Evolutionary conservation across 2,888 invertebrate genomes (phyloP).

Genomic region (Crepidodera aurea): DNA sequence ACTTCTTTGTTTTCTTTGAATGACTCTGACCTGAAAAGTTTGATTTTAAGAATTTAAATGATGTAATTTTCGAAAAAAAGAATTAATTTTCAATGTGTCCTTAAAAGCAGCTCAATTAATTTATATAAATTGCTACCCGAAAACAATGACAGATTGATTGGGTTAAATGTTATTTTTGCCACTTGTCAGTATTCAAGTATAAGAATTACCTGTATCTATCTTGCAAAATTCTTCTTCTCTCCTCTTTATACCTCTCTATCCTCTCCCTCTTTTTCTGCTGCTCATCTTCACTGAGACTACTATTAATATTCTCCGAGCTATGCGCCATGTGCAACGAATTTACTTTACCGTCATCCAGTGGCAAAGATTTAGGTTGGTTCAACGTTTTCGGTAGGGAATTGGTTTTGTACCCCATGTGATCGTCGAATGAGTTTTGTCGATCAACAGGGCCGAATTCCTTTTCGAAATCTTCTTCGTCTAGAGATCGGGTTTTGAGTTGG

Average conservation of each 20-base stretch:
- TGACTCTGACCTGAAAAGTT: slow-evolving; percentile 74
- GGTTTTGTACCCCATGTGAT: slow-evolving; percentile 48
- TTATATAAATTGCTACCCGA: too few species aligned
- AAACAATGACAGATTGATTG: too few species aligned
- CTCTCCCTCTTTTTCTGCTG: slow-evolving; percentile 74
- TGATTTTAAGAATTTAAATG: too few species aligned
- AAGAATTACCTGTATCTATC: slow-evolving; percentile 75
- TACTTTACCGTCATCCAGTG: slow-evolving; percentile 58
- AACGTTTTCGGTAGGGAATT: slow-evolving; percentile 67
- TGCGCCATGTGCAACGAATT: slow-evolving; percentile 55
- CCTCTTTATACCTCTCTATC: slow-evolving; percentile 91
- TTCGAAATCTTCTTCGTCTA: slow-evolving; percentile 78
- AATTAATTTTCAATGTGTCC: too few species aligned
- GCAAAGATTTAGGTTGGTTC: slow-evolving; percentile 66
- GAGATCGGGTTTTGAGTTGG: slow-evolving; percentile 71
- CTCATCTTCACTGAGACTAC: slow-evolving; percentile 45
- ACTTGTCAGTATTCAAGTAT: too few species aligned
- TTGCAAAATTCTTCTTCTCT: slow-evolving; percentile 82
- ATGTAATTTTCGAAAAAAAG: too few species aligned
- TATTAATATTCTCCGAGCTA: slow-evolving; percentile 52
- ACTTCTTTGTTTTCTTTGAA: slow-evolving; percentile 71
- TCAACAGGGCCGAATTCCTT: slow-evolving; percentile 68
- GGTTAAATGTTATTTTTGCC: too few species aligned
- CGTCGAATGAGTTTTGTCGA: slow-evolving; percentile 68
- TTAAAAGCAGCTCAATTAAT: too few species aligned